Conservation (phyloP, 23 tunicate genomes). For the Botrylloides violaceus region DNA sequence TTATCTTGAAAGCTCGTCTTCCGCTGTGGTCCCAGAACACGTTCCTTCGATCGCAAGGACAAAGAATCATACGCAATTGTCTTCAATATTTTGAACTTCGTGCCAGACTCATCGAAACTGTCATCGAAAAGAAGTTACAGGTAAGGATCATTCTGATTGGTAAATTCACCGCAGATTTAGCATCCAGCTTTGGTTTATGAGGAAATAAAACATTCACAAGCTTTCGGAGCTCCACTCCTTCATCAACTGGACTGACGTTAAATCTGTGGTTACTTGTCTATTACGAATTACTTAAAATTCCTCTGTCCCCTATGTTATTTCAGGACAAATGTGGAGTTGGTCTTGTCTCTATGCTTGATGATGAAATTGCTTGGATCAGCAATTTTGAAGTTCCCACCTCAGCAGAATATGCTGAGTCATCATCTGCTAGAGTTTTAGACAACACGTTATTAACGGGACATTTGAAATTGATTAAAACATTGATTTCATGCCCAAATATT, state of each 20-base stretch:
- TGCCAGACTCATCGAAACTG: constrained; percentile 30
- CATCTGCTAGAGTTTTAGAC: constrained; percentile 55
- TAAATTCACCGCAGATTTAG: too few species aligned
- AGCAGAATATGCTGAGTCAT: constrained; percentile 51
- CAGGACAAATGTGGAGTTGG: constrained; percentile 60
- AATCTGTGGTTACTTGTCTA: too few species aligned
- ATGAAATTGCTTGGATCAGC: constrained; percentile 57
- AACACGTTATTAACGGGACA: constrained; percentile 72
- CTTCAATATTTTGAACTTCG: constrained; percentile 55
- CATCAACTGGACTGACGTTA: too few species aligned
- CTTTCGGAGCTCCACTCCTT: too few species aligned
- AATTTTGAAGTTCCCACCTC: constrained; percentile 54
- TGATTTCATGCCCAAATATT: constrained; percentile 43
- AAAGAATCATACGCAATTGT: constrained; percentile 48
- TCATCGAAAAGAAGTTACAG: constrained; percentile 49
- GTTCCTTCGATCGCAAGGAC: constrained; percentile 44
- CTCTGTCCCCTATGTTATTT: too few species aligned
- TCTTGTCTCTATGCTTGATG: constrained; percentile 37
- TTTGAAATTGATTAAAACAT: constrained; percentile 47
- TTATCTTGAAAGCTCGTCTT: constrained; percentile 48
- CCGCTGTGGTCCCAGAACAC: constrained; percentile 75
- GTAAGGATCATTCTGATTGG: too few species aligned
- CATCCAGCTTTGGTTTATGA: too few species aligned
- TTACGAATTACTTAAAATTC: too few species aligned
- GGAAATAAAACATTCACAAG: too few species aligned